Evolutionary conservation across 2,797 vertebrate genomes (phyloP).

Genomic region (Mico argentatus): DNA sequence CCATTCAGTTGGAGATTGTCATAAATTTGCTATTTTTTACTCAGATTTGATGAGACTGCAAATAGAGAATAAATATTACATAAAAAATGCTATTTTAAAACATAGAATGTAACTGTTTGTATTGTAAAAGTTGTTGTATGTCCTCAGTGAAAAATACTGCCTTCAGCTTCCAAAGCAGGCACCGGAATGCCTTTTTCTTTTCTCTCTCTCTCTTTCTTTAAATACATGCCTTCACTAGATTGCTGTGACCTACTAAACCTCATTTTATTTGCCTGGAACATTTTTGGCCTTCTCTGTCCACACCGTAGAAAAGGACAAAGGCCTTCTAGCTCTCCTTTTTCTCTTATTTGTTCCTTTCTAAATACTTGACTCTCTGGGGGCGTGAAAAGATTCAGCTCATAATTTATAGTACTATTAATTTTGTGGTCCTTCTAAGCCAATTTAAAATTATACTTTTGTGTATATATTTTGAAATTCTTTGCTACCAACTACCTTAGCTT

Average conservation of each 20-base stretch:
- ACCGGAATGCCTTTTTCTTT: constrained; percentile 1
- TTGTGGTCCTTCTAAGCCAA: constrained; percentile 29
- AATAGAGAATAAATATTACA: constrained; percentile 67
- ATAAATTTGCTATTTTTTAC: constrained; percentile 47
- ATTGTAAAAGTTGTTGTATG: constrained; percentile 57
- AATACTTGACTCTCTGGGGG: not conserved
- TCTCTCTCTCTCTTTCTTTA: not conserved
- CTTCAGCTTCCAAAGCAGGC: constrained; percentile 53
- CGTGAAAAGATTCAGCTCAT: constrained; percentile 15
- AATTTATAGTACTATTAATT: constrained; percentile 17
- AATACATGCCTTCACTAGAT: constrained; percentile 45
- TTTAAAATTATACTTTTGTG: constrained; percentile 10
- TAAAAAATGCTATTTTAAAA: constrained; percentile 68
- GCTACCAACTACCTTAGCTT: constrained; percentile 29
- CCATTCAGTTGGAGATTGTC: constrained; percentile 57
- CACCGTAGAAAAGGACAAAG: not conserved
- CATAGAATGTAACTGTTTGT: constrained; percentile 57
- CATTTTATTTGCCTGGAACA: constrained; percentile 44
- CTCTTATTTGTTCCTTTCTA: not conserved
- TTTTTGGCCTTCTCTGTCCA: constrained; percentile 39
- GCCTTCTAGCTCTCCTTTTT: constrained; percentile 1
- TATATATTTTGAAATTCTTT: constrained; percentile 29
- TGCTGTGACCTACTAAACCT: constrained; percentile 54
- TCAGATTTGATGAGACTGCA: constrained; percentile 67
- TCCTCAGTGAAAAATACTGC: constrained; percentile 40